These are phyloP conservation scores for Galeruca laticollis DNA, from an alignment of 2,888 invertebrate species.

Conservation along the genomic window DNA sequence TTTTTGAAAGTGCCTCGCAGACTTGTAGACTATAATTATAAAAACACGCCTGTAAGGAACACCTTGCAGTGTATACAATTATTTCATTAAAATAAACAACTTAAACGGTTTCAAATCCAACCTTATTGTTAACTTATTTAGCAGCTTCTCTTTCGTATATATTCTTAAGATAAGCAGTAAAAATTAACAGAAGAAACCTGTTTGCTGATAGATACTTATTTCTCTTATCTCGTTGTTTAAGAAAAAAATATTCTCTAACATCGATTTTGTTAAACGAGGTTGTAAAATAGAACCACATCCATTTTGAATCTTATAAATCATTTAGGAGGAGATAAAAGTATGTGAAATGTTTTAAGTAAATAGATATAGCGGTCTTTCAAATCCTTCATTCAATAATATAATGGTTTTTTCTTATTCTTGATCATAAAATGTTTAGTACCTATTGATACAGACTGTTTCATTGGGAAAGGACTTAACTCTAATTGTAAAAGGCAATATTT, in stretches of 20 bases:
- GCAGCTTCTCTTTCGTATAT: background rate
- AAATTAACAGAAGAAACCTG: constrained; percentile 4
- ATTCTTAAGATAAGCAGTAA: background rate
- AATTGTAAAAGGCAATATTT: too few species aligned
- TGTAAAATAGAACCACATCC: too few species aligned
- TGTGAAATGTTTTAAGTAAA: too few species aligned
- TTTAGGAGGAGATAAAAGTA: too few species aligned
- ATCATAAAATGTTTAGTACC: too few species aligned
- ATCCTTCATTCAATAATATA: too few species aligned
- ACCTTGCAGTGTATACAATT: constrained; percentile 40
- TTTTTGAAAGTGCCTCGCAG: constrained; percentile 7
- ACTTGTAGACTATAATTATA: constrained; percentile 27
- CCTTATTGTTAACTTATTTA: background rate
- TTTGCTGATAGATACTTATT: background rate
- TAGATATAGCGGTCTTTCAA: too few species aligned
- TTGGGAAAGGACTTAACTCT: too few species aligned
- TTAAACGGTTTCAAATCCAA: constrained; percentile 7
- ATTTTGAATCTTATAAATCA: too few species aligned
- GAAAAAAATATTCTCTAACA: background rate
- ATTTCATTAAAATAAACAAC: constrained; percentile 35
- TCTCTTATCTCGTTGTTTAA: background rate
- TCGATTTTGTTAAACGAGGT: background rate
- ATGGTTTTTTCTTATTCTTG: too few species aligned
- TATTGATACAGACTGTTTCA: too few species aligned
- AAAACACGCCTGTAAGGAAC: constrained; percentile 31